A percentile compares a stretch with the other conserved stretches of the same genome.
phyloP scores from a whole-genome alignment of 1,140 invertebrate genomes.

The Teleogryllus occipitalis region DNA sequence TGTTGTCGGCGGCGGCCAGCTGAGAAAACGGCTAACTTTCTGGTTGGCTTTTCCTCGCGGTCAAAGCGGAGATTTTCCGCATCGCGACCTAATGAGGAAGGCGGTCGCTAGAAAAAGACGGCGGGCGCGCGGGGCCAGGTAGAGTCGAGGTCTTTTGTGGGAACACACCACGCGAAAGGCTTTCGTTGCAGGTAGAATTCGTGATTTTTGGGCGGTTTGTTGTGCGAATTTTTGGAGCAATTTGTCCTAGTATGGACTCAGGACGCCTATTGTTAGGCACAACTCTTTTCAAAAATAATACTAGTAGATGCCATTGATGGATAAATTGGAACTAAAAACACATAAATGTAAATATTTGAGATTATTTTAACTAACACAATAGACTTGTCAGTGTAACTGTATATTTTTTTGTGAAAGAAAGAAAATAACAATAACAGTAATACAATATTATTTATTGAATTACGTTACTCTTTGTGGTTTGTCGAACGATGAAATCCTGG shows the following conservation, averaged over 20 bases:
- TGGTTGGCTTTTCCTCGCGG: constrained; percentile 10
- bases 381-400: too few species aligned
- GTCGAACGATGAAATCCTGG: too few species aligned
- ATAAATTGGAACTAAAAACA: too few species aligned
- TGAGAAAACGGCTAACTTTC: constrained; percentile 7
- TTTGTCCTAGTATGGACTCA: neutral
- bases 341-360: too few species aligned
- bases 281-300: too few species aligned
- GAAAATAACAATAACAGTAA: too few species aligned
- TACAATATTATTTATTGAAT: too few species aligned
- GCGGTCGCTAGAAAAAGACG: neutral
- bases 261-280: too few species aligned
- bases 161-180: neutral
- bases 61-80: constrained; percentile 13
- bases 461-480: too few species aligned
- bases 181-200: neutral
- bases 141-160: neutral
- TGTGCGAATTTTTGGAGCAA: neutral
- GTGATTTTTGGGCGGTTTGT: neutral
- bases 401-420: too few species aligned
- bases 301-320: too few species aligned
- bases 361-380: too few species aligned
- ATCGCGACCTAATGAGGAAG: constrained; percentile 8
- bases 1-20: neutral
- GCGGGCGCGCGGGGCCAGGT: neutral